Percentiles rank a stretch among this genome's conserved stretches.
Conservation (phyloP, 2,888 invertebrate genomes). For the Cryptophagus acutangulus region DNA sequence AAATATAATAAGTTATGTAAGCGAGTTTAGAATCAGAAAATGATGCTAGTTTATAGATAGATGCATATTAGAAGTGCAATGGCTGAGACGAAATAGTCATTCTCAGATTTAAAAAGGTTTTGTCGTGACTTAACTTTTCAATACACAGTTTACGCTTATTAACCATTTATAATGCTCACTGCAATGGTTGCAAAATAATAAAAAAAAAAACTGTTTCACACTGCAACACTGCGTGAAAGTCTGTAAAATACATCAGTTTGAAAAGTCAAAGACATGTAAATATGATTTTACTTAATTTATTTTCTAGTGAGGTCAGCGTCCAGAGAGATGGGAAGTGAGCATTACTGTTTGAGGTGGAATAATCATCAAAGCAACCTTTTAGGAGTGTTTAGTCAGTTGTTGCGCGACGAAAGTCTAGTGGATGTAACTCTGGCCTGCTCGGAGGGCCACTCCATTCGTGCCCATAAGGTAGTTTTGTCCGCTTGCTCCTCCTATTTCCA, state of each 20-base stretch:
- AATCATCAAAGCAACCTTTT: constrained; percentile 98
- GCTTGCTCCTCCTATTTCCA: constrained; percentile 95
- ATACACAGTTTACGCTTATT: constrained; percentile 9
- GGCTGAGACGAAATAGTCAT: neutral
- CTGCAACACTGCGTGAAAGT: constrained; percentile 2
- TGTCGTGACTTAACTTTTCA: constrained; percentile 8
- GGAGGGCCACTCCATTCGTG: constrained; percentile 91
- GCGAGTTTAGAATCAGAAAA: too few species aligned
- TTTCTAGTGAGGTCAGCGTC: constrained; percentile 77
- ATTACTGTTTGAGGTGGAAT: constrained; percentile 98
- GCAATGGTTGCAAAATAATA: constrained; percentile 4
- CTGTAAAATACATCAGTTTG: constrained; percentile 2
- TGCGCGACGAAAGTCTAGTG: constrained; percentile 92
- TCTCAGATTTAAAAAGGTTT: constrained; percentile 4
- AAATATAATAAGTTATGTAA: too few species aligned
- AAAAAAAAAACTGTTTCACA: constrained; percentile 1
- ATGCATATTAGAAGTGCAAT: constrained; percentile 1
- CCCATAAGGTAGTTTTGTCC: constrained; percentile 87
- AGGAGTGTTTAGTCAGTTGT: constrained; percentile 93
- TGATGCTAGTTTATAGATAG: too few species aligned
- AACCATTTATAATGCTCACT: constrained; percentile 8
- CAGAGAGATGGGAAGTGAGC: constrained; percentile 94
- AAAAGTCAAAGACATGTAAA: constrained; percentile 6
- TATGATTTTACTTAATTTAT: too few species aligned
- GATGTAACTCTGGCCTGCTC: constrained; percentile 96